Evolutionary conservation across 2,113 vertebrate species (phyloP).

Genomic region (Mesocricetus auratus): DNA sequence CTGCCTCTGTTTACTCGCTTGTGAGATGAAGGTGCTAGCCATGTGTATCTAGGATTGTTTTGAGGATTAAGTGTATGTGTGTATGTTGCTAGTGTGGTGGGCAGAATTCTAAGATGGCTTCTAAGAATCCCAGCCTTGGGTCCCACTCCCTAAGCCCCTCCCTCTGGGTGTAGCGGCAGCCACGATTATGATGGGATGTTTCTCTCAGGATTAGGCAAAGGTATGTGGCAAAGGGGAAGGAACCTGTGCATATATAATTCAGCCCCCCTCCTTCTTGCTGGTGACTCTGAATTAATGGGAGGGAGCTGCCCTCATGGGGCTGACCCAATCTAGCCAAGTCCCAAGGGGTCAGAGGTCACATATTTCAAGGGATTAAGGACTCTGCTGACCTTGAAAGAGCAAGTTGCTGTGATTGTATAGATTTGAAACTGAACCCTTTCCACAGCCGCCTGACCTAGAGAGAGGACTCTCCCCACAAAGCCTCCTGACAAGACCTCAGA

Average conservation of each 20-base stretch:
- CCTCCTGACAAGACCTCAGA: background rate
- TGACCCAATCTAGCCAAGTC: background rate
- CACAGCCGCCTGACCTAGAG: background rate
- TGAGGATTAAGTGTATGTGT: background rate
- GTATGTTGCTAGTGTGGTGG: too few relatives aligned
- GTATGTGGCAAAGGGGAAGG: background rate
- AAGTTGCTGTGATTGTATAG: accelerated
- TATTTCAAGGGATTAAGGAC: background rate
- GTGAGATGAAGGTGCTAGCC: background rate
- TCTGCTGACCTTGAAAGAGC: background rate
- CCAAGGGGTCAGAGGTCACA: background rate
- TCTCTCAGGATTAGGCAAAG: background rate
- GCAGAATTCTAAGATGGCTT: background rate
- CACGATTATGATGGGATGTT: background rate
- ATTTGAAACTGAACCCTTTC: background rate
- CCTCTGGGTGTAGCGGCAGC: background rate
- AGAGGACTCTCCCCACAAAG: background rate
- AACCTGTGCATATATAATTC: background rate
- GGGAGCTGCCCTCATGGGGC: background rate
- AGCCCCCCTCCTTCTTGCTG: background rate
- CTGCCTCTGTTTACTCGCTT: background rate
- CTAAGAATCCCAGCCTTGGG: too few relatives aligned
- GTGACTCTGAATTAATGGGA: background rate
- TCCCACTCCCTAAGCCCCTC: too few relatives aligned
- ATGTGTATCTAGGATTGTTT: background rate